Conservation (phyloP, 2,888 invertebrate genomes). For the Tipula lateralis region DNA sequence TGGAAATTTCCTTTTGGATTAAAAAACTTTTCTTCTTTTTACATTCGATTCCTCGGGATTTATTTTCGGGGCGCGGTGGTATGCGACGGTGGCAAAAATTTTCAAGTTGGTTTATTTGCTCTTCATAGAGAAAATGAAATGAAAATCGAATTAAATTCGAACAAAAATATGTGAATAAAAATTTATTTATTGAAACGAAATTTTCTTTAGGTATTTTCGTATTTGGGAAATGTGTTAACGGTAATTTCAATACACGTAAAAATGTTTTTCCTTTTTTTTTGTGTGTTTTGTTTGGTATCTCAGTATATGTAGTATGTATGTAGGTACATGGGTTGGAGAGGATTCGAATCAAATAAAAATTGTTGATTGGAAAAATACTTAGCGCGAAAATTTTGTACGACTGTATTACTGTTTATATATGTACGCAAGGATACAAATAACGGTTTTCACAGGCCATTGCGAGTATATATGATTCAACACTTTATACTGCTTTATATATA, state of each 20-base stretch:
- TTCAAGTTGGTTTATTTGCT: background rate
- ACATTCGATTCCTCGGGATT: background rate
- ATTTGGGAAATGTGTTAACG: constrained; percentile 16
- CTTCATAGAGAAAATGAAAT: background rate
- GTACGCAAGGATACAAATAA: background rate
- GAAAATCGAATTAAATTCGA: constrained; percentile 19
- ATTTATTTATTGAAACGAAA: background rate
- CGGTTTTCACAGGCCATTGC: too few relatives aligned
- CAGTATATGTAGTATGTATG: background rate
- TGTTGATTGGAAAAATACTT: constrained; percentile 19
- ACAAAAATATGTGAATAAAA: constrained; percentile 19
- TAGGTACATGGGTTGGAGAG: background rate
- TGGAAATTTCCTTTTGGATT: background rate
- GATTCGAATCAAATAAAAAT: background rate
- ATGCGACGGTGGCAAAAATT: background rate
- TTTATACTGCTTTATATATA: too few relatives aligned
- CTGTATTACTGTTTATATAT: too few relatives aligned
- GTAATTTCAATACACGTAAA: background rate
- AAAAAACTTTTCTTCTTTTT: background rate
- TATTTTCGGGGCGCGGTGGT: background rate
- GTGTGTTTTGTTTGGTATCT: background rate
- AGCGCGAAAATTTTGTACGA: background rate
- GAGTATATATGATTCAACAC: too few relatives aligned
- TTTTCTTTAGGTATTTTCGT: background rate
- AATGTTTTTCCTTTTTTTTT: background rate